A percentile compares a stretch with the other conserved stretches of the same genome.
These are phyloP conservation scores for Bombycilla garrulus DNA, from an alignment of 2,113 vertebrate species.

Conservation along the genomic window DNA sequence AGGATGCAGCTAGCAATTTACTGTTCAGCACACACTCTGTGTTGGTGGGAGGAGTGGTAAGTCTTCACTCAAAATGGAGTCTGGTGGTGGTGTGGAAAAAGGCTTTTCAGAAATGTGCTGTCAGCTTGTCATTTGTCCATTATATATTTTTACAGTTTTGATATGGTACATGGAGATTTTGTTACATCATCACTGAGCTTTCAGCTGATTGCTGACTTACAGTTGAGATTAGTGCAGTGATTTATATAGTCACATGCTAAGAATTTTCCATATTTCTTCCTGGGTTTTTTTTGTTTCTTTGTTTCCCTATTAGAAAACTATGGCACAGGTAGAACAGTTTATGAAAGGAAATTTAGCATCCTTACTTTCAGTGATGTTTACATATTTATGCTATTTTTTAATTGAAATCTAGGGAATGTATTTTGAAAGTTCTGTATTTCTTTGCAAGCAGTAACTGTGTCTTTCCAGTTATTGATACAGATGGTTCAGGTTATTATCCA, in stretches of 20 bases:
- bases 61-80: background rate
- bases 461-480: background rate
- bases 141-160: background rate
- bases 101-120: background rate
- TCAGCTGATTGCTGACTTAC: background rate
- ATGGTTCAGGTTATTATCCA: background rate
- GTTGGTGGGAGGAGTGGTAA: slow-evolving; percentile 37
- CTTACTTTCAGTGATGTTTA: background rate
- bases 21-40: background rate
- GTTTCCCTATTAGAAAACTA: background rate
- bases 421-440: background rate
- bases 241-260: background rate
- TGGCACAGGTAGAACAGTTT: background rate
- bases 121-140: background rate
- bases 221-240: background rate
- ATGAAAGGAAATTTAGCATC: background rate
- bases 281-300: background rate
- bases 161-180: background rate
- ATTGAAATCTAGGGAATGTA: background rate
- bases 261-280: background rate
- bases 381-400: background rate
- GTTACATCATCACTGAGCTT: background rate
- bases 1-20: slow-evolving; percentile 4
- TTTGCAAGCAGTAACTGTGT: background rate
- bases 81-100: background rate